Evolutionary conservation across 2,113 vertebrate species (phyloP).

Genomic region (Antigone vipio): DNA sequence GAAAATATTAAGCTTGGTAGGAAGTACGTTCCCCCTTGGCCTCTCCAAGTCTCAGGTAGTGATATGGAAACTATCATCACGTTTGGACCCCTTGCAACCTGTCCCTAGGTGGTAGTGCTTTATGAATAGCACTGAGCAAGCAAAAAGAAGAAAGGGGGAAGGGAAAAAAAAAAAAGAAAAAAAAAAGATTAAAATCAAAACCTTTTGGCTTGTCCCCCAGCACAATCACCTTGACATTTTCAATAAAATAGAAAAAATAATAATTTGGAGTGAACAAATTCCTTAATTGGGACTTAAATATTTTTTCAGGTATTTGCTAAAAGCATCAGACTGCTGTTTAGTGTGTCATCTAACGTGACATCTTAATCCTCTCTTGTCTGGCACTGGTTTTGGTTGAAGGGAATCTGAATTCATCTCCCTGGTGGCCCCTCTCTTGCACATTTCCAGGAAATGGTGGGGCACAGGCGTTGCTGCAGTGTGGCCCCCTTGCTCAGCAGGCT

Average conservation of each 20-base stretch:
- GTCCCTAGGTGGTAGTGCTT: conserved; percentile 36
- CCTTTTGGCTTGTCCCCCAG: neutral
- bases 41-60: conserved; percentile 23
- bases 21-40: neutral
- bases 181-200: neutral
- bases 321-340: neutral
- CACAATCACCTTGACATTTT: neutral
- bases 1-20: conserved; percentile 42
- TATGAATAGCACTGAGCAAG: conserved; percentile 44
- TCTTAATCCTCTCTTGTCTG: neutral
- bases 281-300: neutral
- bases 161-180: neutral
- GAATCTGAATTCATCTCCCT: neutral
- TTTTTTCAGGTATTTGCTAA: neutral
- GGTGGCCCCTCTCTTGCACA: neutral
- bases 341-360: neutral
- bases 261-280: neutral
- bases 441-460: neutral
- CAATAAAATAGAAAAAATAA: neutral
- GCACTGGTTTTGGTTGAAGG: neutral
- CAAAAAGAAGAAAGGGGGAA: neutral
- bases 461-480: rapidly evolving
- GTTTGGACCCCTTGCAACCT: conserved; percentile 31
- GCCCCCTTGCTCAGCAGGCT: neutral
- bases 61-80: conserved; percentile 45